Conservation (phyloP, 37 sponge, comb jelly and placozoan species). For the Chondrosia reniformis region DNA sequence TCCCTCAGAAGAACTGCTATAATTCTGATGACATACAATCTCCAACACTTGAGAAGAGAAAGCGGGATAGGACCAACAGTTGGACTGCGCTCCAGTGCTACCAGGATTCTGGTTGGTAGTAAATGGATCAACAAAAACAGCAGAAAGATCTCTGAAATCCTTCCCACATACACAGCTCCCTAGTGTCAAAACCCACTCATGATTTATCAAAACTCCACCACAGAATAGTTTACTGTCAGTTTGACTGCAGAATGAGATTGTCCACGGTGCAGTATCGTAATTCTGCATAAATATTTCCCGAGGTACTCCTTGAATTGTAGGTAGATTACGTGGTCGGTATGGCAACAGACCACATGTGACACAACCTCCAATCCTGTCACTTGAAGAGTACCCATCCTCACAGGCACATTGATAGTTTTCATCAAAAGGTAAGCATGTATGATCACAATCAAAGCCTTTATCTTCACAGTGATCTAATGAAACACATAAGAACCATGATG, state of each 20-base stretch:
- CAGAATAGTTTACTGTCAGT: background rate
- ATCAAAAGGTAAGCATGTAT: constrained; percentile 19
- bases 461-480: constrained; percentile 5
- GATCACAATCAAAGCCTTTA: constrained; percentile 1
- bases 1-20: too few species aligned
- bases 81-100: background rate
- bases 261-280: constrained; percentile 10
- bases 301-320: background rate
- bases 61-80: background rate
- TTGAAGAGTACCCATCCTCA: too few species aligned
- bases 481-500: background rate
- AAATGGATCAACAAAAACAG: constrained; percentile 12
- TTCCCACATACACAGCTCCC: constrained; percentile 2
- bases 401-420: constrained; percentile 57
- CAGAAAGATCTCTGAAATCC: background rate
- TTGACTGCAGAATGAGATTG: background rate
- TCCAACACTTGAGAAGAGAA: background rate
- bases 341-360: background rate
- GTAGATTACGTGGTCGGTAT: background rate
- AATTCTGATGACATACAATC: background rate
- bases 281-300: background rate
- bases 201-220: background rate
- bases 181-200: constrained; percentile 16
- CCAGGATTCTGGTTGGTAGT: background rate
- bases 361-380: background rate